phyloP scores from a whole-genome alignment of 2,888 invertebrate species.

The Kryphioiulus occultus region DNA sequence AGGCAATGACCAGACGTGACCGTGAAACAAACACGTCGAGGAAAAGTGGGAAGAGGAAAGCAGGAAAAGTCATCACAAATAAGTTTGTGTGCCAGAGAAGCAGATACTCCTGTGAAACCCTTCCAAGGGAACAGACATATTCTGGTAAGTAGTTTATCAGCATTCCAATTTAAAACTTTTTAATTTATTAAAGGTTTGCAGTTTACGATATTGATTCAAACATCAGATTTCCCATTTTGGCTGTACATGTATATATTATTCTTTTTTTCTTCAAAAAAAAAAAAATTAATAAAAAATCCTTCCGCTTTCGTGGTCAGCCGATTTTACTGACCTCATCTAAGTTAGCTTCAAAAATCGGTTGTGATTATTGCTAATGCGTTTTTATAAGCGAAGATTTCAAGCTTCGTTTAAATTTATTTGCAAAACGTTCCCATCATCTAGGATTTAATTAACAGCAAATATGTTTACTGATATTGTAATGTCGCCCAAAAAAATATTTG shows the following conservation, averaged over 20 bases:
- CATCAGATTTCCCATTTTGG: too few species aligned
- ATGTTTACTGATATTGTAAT: neutral
- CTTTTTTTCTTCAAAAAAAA: neutral
- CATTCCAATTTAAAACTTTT: neutral
- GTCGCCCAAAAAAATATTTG: neutral
- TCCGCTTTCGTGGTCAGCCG: too few species aligned
- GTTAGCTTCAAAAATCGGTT: too few species aligned
- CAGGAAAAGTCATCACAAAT: constrained; percentile 42
- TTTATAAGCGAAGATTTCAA: too few species aligned
- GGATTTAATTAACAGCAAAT: too few species aligned
- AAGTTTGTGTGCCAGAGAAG: neutral
- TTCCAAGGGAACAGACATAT: neutral
- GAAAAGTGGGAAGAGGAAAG: neutral
- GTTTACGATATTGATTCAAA: neutral
- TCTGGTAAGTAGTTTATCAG: neutral
- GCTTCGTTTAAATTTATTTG: too few species aligned
- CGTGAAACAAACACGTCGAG: constrained; percentile 44
- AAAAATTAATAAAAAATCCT: neutral
- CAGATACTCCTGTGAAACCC: neutral
- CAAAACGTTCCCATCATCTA: too few species aligned
- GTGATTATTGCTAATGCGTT: too few species aligned
- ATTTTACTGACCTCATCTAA: too few species aligned
- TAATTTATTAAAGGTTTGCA: neutral
- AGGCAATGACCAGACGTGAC: constrained; percentile 50
- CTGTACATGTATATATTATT: too few species aligned